Base-by-base conservation (phyloP, 1,140 invertebrate genomes). In the Drosophila mauritiana region DNA sequence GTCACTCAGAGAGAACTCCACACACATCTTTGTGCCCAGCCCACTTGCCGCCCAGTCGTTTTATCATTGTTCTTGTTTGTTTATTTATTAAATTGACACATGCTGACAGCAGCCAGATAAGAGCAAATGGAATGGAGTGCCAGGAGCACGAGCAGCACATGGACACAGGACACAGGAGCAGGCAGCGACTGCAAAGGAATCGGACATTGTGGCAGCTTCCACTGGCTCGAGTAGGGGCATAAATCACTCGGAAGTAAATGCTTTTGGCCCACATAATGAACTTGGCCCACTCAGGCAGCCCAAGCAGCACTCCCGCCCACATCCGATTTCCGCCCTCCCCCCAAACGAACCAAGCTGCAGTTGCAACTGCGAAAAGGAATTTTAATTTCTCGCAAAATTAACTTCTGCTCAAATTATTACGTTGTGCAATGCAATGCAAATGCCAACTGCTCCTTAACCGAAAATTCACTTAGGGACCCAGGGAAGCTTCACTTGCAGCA, bases 361-460 rank as follows among this genome's bases (percentile, higher is more conserved):
- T 45, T 73, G 65, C 62, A 85, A 58, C 40, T 65, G 69, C 63
- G 77, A 39, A 37, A 42, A 74, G 63, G 80, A 83, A 86, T 88
- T 75, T 86, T 88, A 86, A 86, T 86, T 86, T 86, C 73, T 83
- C 82, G 82, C 82, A 78, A 86, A 86, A 86, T 86, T 86, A 86
- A 86, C 82, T 86, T 75, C 78, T 51, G 57, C 58, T 68, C 77
- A 77, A 86, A 82, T 83, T 75, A 88, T 83, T 79, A 70, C 73
- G 74, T 68, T 64, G 57, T 48, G 65, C 76, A 57, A 83, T 48
- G 65, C 76, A 57, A 83, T 84, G 80, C 83, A 86, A 86, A 86
- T 83, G 75, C 70, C 62, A 82, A 55, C 36, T 62, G 69, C 64
- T n/a, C 40, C 8, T 40, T 0, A 5, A 6, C 64, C 51, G 11